A percentile compares a stretch with the other conserved stretches of the same genome.
phyloP scores from a whole-genome alignment of 2,888 invertebrate species.

The Acrobasis repandana region DNA sequence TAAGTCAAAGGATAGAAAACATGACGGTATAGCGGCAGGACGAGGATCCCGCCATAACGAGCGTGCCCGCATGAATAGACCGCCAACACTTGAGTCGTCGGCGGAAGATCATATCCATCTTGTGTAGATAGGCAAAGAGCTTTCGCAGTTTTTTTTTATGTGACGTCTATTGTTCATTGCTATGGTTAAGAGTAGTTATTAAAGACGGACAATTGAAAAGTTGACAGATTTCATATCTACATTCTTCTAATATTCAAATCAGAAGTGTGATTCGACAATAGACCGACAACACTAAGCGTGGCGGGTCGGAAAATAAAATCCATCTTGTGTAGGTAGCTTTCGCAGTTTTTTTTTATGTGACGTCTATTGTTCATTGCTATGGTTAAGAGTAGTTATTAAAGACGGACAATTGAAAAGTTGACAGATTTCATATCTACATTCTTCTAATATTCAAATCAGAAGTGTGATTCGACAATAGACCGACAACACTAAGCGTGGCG shows the following conservation, averaged over 20 bases:
- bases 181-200: too few species aligned
- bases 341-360: too few species aligned
- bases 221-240: too few species aligned
- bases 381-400: too few species aligned
- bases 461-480: too few species aligned
- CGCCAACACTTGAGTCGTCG: slow-evolving; percentile 42
- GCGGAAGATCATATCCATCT: background rate
- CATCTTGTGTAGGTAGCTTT: slow-evolving; percentile 4
- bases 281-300: slow-evolving; percentile 45
- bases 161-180: too few species aligned
- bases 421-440: too few species aligned
- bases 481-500: slow-evolving; percentile 42
- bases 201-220: background rate
- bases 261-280: too few species aligned
- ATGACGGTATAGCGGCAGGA: slow-evolving; percentile 1
- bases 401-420: background rate
- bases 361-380: too few species aligned
- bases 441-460: too few species aligned
- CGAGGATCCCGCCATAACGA: slow-evolving; percentile 36
- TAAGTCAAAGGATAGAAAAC: background rate
- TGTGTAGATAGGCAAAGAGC: background rate
- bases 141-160: too few species aligned
- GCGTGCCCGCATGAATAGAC: slow-evolving; percentile 52
- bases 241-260: too few species aligned
- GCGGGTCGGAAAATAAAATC: background rate